Evolutionary conservation across 2,113 vertebrate genomes (phyloP), one percentile per base, ranked within the genome.

Genomic region (Chaetorhynchus papuensis): DNA sequence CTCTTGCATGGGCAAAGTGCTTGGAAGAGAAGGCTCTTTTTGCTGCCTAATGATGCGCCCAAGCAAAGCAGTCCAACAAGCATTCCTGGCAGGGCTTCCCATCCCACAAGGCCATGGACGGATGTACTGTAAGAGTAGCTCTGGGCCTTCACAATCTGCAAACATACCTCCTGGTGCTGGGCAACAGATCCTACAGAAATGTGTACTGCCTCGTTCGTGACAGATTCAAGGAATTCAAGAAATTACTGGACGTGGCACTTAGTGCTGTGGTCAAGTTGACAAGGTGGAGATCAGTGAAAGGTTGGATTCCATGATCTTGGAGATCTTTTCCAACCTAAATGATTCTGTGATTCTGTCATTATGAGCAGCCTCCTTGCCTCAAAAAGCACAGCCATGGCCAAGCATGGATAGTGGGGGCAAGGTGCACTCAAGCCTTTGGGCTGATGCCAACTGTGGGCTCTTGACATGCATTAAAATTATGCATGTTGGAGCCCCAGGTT

Each of bases 191-290:
- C 30, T 39, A n/a, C 71, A 66, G 82, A 81, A 93, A 59, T 17
- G 13, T 0, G 0, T 3, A 0, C 47, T n/a, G n/a, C 44, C 27
- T 24, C 21, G 31, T 86, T 83, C 0, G 0, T 53, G 52, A 13
- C 49, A 35, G 16, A 33, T 76, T 21, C 49, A 22, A 79, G 61
- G 53, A 41, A 41, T 42, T 77, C 42, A 28, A 17, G 42, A 50
- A 56, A 37, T 44, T 5, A 20, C 49, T 28, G 42, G 15, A 24
- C 10, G 22, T 20, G 18, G 10, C 12, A 14, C 41, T 37, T 47
- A 27, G 7, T 47, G 47, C 41, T 9, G 0, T 13, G n/a, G n/a
- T 54, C 17, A 13, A 42, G 22, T 33, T 42, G 56, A 37, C 26
- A 37, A 28, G 63, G 41, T 0, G 0, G 15, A 69, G 41, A 33